These are phyloP conservation scores for Naja naja DNA, from an alignment of 2,113 vertebrate species.

Conservation along the genomic window DNA sequence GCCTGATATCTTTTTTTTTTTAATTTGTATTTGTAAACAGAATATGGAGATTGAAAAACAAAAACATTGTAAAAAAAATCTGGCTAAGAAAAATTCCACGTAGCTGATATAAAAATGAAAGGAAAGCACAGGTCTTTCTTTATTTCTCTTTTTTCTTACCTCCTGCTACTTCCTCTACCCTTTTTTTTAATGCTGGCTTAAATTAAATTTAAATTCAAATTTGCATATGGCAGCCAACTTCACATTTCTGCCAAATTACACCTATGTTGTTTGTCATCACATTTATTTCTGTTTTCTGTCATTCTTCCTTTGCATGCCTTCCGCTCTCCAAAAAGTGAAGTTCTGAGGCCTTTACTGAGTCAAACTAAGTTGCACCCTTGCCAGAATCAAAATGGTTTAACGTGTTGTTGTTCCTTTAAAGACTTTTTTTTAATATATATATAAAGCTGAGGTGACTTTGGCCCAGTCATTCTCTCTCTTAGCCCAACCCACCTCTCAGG, in stretches of 20 bases:
- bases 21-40: conserved; percentile 33
- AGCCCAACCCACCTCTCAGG: not conserved
- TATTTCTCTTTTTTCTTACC: not conserved
- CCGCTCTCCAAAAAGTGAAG: conserved; percentile 15
- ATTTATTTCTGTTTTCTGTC: conserved; percentile 19
- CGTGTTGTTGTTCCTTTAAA: not conserved
- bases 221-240: conserved; percentile 22
- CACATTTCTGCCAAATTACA: conserved; percentile 42
- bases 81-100: conserved; percentile 10
- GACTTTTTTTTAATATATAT: not conserved
- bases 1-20: conserved; percentile 21
- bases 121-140: not conserved
- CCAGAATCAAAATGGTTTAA: not conserved
- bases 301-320: conserved; percentile 17
- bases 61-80: conserved; percentile 26
- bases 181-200: not conserved
- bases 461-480: not conserved
- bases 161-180: not conserved
- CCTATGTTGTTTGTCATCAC: conserved; percentile 36
- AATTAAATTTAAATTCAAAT: conserved; percentile 13
- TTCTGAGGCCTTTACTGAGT: not conserved
- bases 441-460: not conserved
- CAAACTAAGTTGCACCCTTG: not conserved
- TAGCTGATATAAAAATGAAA: conserved; percentile 17
- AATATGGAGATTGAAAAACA: conserved; percentile 24